Conservation (phyloP, 2,797 vertebrate genomes). For the Lutjanus argentimaculatus region DNA sequence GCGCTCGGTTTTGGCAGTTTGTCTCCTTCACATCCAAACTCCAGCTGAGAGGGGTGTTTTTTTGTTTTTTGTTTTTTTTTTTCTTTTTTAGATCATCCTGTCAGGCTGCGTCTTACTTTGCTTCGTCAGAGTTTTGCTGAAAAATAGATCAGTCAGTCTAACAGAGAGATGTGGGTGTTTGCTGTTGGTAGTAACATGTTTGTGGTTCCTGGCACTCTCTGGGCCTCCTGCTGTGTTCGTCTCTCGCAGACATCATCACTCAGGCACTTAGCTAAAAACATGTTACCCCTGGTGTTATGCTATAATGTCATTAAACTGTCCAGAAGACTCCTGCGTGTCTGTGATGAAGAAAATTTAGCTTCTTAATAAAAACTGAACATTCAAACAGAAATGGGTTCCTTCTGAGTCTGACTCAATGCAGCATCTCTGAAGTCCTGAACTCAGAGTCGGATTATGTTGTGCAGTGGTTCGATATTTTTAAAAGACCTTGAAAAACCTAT, state of each 20-base stretch:
- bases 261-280: not conserved
- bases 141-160: not conserved
- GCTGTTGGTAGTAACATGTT: not conserved
- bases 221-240: not conserved
- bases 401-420: not conserved
- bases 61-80: too few relatives aligned
- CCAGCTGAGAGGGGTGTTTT: conserved; percentile 22
- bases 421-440: not conserved
- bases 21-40: conserved; percentile 25
- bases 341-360: not conserved
- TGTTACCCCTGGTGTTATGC: too few relatives aligned
- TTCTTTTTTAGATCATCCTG: not conserved
- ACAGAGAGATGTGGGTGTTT: not conserved
- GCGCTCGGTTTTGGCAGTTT: not conserved
- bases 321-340: not conserved
- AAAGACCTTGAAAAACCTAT: too few relatives aligned
- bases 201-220: not conserved
- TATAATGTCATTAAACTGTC: too few relatives aligned
- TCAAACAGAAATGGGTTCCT: not conserved
- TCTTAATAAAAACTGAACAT: not conserved
- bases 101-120: not conserved
- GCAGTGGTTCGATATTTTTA: too few relatives aligned
- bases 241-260: not conserved
- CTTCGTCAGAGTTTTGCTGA: not conserved
- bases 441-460: not conserved